Base-by-base conservation (phyloP, 2,113 vertebrate genomes). In the Sialia sialis region DNA sequence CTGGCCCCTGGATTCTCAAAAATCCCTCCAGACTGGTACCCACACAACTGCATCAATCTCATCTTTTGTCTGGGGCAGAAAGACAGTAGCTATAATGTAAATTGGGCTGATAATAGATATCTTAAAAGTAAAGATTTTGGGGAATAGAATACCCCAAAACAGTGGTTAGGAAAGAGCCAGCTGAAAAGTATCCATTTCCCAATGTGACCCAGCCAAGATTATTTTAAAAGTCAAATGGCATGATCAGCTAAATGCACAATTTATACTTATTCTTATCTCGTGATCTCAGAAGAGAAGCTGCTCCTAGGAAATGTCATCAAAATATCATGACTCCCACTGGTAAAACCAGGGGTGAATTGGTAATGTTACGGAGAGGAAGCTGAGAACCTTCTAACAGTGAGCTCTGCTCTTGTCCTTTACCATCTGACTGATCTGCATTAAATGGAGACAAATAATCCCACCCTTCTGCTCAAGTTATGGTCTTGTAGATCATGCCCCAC, bases 321-420 rank as follows among this genome's bases (percentile, higher is more conserved):
- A 96, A 96, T 94, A 95, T 52, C 95, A 94, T 8, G 32, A 85
- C 95, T 96, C 90, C 70, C 87, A 94, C 94, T 90, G 85, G 56
- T 62, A 83, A 85, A 95, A 93, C 54, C 70, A 87, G 49, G 26
- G 62, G 41, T 79, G 82, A 79, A 64, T 66, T 0, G 5, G 34
- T 66, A 76, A 91, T 62, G 70, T 66, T 76, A 85, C 0, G 1
- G 67, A 91, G 87, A 0, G 2, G 94, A 94, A 93, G n/a, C 4
- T 1, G 46, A 87, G 34, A 90, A 72, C 49, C 74, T 90, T 60
- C 62, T 30, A 75, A 85, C 29, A 82, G 74, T 0, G 0, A 87
- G 70, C 62, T 76, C 32, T 34, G n/a, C 15, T 83, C 26, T 14
- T 83, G 79, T 55, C 54, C 55, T 86, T 93, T 68, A 26, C 52